Percentiles rank a stretch among this genome's conserved stretches.
phyloP scores from a whole-genome alignment of 2,113 vertebrate genomes.

The Thryonomys swinderianus region DNA sequence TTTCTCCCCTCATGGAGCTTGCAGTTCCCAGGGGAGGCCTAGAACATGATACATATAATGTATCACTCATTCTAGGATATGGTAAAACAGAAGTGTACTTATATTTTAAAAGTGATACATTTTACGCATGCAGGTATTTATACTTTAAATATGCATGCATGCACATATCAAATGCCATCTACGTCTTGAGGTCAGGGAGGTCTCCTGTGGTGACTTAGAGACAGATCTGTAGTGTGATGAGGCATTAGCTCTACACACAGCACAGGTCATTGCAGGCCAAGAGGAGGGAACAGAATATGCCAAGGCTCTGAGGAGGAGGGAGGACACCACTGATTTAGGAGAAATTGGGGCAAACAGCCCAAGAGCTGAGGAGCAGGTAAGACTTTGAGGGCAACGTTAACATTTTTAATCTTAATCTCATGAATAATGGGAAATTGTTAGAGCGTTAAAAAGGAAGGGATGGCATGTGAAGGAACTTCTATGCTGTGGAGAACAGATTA shows the following conservation, averaged over 20 bases:
- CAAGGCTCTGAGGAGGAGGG: background rate
- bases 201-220: too few species aligned
- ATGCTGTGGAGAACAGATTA: background rate
- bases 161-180: background rate
- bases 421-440: background rate
- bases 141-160: background rate
- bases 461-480: fast-evolving
- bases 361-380: background rate
- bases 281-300: background rate
- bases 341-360: background rate
- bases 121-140: background rate
- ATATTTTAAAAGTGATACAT: background rate
- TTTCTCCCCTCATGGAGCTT: background rate
- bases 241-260: background rate
- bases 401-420: background rate
- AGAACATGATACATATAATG: background rate
- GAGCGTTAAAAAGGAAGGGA: background rate
- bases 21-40: background rate
- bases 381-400: background rate
- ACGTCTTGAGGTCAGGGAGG: background rate
- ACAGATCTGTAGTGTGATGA: fast-evolving
- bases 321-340: background rate
- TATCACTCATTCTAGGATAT: background rate
- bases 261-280: fast-evolving
- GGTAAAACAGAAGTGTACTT: background rate